phyloP scores from a whole-genome alignment of 2,113 vertebrate species.

The Porphyrio hochstetteri region DNA sequence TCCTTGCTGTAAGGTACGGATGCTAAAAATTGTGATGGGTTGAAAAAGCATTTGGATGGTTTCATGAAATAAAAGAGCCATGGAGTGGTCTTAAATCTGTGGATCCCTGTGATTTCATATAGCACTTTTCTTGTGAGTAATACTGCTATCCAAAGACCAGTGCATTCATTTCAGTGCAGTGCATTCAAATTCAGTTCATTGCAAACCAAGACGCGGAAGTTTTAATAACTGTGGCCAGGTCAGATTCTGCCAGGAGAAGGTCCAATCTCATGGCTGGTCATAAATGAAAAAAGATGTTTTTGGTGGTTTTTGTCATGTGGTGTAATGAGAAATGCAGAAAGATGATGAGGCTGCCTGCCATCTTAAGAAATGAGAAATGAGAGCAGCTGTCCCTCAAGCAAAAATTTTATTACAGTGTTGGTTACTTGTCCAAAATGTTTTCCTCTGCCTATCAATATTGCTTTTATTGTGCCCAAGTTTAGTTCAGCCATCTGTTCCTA shows the following conservation, averaged over 20 bases:
- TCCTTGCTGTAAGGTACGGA: neutral
- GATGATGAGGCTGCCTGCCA: neutral
- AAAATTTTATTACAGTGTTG: constrained; percentile 20
- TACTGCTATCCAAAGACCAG: neutral
- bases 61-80: neutral
- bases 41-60: neutral
- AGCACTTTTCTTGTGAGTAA: neutral
- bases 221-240: neutral
- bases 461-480: constrained; percentile 16
- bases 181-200: neutral
- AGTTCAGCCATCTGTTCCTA: neutral
- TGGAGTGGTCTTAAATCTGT: neutral
- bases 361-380: constrained; percentile 24
- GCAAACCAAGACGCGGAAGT: neutral
- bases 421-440: constrained; percentile 41
- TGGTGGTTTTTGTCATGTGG: neutral
- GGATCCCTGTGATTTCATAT: neutral
- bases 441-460: constrained; percentile 33
- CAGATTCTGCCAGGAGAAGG: neutral
- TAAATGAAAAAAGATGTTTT: constrained; percentile 15
- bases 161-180: neutral
- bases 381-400: constrained; percentile 38
- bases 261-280: neutral
- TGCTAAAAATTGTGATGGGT: neutral
- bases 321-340: constrained; percentile 42